Evolutionary conservation across 2,797 vertebrate species (phyloP).

Genomic region (Geotrypetes seraphini): DNA sequence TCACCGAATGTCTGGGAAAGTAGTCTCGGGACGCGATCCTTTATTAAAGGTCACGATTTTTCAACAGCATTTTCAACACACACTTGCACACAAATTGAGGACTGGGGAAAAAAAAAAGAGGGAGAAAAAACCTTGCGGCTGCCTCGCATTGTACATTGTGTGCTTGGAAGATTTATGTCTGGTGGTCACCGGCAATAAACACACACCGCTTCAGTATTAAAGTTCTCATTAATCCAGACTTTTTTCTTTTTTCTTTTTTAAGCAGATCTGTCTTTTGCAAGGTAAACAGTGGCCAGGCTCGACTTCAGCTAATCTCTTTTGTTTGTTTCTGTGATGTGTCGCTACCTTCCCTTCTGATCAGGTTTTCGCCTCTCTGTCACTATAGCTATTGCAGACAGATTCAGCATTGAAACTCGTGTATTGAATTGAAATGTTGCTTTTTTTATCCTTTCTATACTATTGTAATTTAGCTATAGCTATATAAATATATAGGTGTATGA

Average conservation of each 20-base stretch:
- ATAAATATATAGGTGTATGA: background rate
- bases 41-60: conserved; percentile 94
- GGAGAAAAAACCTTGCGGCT: conserved; percentile 20
- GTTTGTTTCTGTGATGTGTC: conserved; percentile 4
- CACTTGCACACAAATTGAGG: conserved; percentile 59
- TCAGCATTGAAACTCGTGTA: background rate
- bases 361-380: conserved; percentile 6
- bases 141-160: conserved; percentile 48
- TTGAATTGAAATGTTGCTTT: background rate
- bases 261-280: conserved; percentile 35
- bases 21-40: conserved; percentile 82
- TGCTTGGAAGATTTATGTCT: conserved; percentile 58
- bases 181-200: conserved; percentile 65
- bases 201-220: conserved; percentile 50
- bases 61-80: conserved; percentile 75
- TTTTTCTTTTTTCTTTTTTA: conserved; percentile 12
- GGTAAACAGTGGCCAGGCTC: conserved; percentile 29
- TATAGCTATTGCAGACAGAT: background rate
- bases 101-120: conserved; percentile 6
- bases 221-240: conserved; percentile 42
- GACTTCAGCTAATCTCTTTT: conserved; percentile 31
- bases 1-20: conserved; percentile 92
- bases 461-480: too few species aligned
- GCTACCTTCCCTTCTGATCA: conserved; percentile 11
- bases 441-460: too few species aligned